Percentiles rank a stretch among this genome's conserved stretches.
phyloP scores from a whole-genome alignment of 2,113 vertebrate genomes.

The Pseudois nayaur region DNA sequence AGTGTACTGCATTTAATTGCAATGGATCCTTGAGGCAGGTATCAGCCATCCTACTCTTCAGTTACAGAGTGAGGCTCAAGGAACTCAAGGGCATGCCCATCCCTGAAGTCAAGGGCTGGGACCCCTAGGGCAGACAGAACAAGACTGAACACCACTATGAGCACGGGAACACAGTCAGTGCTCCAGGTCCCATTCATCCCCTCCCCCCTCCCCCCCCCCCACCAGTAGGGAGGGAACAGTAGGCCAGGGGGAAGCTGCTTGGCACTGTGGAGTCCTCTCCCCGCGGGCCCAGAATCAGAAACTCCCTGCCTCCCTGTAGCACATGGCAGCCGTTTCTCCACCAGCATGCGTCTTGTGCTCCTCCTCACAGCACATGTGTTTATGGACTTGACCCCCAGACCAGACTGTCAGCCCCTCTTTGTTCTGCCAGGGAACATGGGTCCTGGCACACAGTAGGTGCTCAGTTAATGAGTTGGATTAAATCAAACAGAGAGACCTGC shows the following conservation, averaged over 20 bases:
- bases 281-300: neutral
- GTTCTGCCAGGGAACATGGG: neutral
- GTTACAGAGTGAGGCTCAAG: neutral
- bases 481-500: neutral
- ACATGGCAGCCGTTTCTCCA: rapidly evolving
- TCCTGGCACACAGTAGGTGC: neutral
- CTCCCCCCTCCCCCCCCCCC: rapidly evolving
- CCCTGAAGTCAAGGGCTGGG: neutral
- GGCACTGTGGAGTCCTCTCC: neutral
- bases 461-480: neutral
- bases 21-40: neutral
- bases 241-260: neutral
- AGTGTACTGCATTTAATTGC: neutral
- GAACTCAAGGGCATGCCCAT: neutral
- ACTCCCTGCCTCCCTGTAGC: neutral
- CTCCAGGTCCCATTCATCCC: neutral
- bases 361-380: rapidly evolving
- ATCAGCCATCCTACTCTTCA: neutral
- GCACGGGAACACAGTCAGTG: too few relatives aligned
- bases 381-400: neutral
- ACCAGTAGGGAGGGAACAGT: neutral
- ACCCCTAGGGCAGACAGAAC: neutral
- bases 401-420: neutral
- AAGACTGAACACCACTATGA: rapidly evolving
- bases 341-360: rapidly evolving